phyloP scores from a whole-genome alignment of 2,113 vertebrate species.

The Corapipo altera region DNA sequence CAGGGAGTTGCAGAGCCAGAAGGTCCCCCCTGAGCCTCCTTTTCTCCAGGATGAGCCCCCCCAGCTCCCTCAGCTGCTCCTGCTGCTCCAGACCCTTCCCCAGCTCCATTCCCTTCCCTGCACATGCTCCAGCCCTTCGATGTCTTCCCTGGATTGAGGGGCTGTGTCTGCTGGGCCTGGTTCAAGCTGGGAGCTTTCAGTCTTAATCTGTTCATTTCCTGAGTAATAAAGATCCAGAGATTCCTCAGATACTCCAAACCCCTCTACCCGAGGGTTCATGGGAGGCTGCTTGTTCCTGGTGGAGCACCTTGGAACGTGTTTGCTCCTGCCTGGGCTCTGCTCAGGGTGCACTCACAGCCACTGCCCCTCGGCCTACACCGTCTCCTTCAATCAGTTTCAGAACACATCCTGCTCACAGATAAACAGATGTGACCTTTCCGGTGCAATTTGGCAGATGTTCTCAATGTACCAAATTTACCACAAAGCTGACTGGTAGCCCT shows the following conservation, averaged over 20 bases:
- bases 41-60: neutral
- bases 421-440: neutral
- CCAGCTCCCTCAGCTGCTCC: neutral
- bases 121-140: neutral
- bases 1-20: neutral
- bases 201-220: neutral
- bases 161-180: neutral
- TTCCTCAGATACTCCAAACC: neutral
- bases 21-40: neutral
- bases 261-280: rapidly evolving
- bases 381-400: neutral
- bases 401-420: neutral
- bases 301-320: neutral
- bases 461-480: neutral
- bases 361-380: rapidly evolving
- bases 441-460: neutral
- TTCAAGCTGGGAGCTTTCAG: neutral
- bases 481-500: neutral
- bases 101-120: neutral
- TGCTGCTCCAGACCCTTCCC: neutral
- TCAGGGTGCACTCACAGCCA: neutral
- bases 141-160: rapidly evolving
- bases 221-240: neutral
- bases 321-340: neutral
- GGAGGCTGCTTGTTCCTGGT: rapidly evolving